Base-by-base conservation (phyloP, 2,888 invertebrate genomes). In the Frankliniella intonsa region DNA sequence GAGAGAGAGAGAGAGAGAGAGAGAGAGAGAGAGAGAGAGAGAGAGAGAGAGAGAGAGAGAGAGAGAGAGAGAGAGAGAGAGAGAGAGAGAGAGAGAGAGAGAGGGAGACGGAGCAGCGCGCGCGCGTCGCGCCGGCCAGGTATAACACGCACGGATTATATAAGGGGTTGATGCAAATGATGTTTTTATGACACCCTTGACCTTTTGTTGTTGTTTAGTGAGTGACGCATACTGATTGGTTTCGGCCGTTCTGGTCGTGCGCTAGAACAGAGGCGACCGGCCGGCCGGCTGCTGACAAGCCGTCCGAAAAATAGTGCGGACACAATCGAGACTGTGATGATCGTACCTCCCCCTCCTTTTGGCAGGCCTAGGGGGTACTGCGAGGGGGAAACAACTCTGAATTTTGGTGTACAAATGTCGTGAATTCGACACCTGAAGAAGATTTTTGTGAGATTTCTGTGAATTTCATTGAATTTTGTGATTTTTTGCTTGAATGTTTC, bases 141-240 rank as follows among this genome's bases (percentile, higher is more conserved):
- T 17, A n/a, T 62, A 17, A 62, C 62, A 62, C 19, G 62, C n/a
- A 62, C 62, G 62, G 19, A 62, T 14, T 62, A 62, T 62, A 62
- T 62, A 62, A 62, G 17, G 14, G 19, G 69, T 22, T 11, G 25
- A 76, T 76, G 69, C 69, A 76, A 76, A 76, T 76, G 12, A 22
- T 76, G 69, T 76, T 76, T 76, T 76, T 76, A 76, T 76, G 69
- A 76, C 69, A 22, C 25, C 69, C 69, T 76, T 76, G 69, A 76
- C 69, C 69, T 76, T 76, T 76, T 22, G 69, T 11, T 25, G 69
- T 76, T 76, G 69, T 76, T 76, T 76, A 10, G 22, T 76, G 69
- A 76, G 69, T 76, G 69, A 76, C 69, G 38, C 5, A 25, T 10
- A 25, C 25, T 25, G 69, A 76, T 76, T 25, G 69, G 69, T 76